Conservation (phyloP, 2,888 invertebrate genomes). For the Hydroisotoma schaefferi region DNA sequence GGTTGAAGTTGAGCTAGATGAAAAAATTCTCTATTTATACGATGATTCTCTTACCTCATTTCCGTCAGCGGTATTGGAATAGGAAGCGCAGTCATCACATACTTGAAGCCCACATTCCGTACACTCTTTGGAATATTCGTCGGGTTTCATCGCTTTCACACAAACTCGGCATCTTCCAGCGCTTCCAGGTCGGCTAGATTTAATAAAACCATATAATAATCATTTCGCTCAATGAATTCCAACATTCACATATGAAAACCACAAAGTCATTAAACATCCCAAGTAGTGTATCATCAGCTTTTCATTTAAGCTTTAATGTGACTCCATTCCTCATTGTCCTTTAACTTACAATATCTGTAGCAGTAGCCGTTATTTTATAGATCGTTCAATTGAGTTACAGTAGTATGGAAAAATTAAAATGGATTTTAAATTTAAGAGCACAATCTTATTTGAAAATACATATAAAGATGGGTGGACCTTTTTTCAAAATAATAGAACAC, state of each 20-base stretch:
- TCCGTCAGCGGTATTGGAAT: constrained; percentile 80
- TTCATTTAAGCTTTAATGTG: too few species aligned
- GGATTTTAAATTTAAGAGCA: too few species aligned
- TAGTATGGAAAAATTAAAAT: too few species aligned
- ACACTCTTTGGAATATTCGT: constrained; percentile 82
- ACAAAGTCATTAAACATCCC: constrained; percentile 9
- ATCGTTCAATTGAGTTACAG: too few species aligned
- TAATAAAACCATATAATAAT: constrained; percentile 15
- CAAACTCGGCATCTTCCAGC: constrained; percentile 78
- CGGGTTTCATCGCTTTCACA: constrained; percentile 81
- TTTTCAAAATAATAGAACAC: too few species aligned
- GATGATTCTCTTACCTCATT: constrained; percentile 69
- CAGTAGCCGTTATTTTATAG: too few species aligned
- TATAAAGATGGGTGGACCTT: too few species aligned
- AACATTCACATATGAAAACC: not conserved
- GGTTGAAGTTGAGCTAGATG: constrained; percentile 1
- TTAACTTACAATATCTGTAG: too few species aligned
- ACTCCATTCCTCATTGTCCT: too few species aligned
- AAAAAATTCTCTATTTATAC: constrained; percentile 15
- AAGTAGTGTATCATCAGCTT: too few species aligned
- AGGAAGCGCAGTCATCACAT: constrained; percentile 89
- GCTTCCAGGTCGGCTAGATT: constrained; percentile 54
- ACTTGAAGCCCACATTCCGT: constrained; percentile 86
- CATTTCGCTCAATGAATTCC: constrained; percentile 7
- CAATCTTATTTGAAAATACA: too few species aligned